Base-by-base conservation (phyloP, 2,113 vertebrate species). In the Ptychochromis oligacanthus region DNA sequence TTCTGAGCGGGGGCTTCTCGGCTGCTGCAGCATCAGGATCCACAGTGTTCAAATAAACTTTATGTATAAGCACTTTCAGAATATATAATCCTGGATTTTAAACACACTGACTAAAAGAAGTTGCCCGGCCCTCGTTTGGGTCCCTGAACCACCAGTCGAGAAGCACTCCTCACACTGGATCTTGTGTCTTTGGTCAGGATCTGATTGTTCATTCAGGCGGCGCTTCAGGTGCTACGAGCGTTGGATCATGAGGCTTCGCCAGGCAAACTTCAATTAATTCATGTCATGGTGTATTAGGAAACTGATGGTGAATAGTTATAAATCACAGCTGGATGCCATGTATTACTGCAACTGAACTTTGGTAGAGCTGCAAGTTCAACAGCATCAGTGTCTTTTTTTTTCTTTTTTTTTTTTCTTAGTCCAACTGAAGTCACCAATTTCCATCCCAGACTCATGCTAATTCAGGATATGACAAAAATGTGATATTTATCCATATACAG, bases 141-240 rank as follows among this genome's bases (percentile, higher is more conserved):
- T 77, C 55, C 38, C 20, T 1, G 61, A 80, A 56, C 58, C 75
- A 3, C 62, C 7, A 14, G 83, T 67, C 55, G 79, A 85, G 87
- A 83, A 80, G 74, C 89, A 2, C 65, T 12, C 77, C 80, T 89
- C 79, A 70, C 77, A 14, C 81, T 81, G 83, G 87, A 88, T 89
- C 84, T 76, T 26, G 83, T 90, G 85, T 91, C 88, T 93, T 84
- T 88, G 84, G 80, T 91, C 79, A 77, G 83, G 78, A 58, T 49
- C 82, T 77, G 88, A 87, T 89, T 77, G 88, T 90, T 87, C 84
- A 56, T 83, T 57, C 49, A 13, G 82, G 81, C 15, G n/a, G 55
- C 1, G 56, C 43, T 26, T 7, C 56, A 10, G 82, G 26, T 4
- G 38, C 55, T 22, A 9, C n/a, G 1, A 52, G 28, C 0, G 56